A percentile compares a stretch with the other conserved stretches of the same genome.
These are phyloP conservation scores for Napeogenes sylphis DNA, from an alignment of 2,888 invertebrate genomes.

Conservation along the genomic window DNA sequence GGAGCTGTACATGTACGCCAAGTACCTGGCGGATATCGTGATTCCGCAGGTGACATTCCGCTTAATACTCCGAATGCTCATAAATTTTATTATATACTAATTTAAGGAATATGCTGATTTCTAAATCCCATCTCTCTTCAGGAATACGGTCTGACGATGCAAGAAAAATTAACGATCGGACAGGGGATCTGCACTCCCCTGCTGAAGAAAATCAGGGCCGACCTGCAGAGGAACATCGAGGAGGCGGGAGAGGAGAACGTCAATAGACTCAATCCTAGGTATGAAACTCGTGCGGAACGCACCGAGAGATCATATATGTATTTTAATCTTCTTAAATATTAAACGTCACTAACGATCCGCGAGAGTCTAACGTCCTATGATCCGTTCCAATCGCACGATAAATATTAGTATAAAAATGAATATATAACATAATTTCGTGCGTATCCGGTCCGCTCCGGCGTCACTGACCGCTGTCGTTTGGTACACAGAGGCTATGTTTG, in stretches of 20 bases:
- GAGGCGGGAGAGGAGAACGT: conserved; percentile 95
- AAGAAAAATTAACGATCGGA: conserved; percentile 97
- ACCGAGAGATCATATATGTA: too few species aligned
- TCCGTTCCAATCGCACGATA: too few species aligned
- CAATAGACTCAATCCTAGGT: conserved; percentile 96
- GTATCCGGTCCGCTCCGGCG: neutral
- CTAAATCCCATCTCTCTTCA: conserved; percentile 43
- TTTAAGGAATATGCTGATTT: too few species aligned
- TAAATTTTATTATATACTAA: too few species aligned
- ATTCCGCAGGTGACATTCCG: conserved; percentile 89
- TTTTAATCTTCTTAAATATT: neutral
- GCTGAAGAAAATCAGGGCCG: conserved; percentile 95
- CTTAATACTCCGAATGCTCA: neutral
- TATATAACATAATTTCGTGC: too few species aligned
- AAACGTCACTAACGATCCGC: neutral
- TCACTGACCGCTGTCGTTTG: conserved; percentile 2
- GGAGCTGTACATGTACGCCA: conserved; percentile 95
- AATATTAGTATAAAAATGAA: too few species aligned
- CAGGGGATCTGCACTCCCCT: conserved; percentile 98
- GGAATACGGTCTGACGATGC: conserved; percentile 97
- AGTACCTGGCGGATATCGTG: conserved; percentile 98
- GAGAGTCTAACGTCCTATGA: neutral
- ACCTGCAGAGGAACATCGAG: conserved; percentile 95
- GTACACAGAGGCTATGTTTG: conserved; percentile 8
- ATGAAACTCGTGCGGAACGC: conserved; percentile 26